Conservation (phyloP, 2,113 vertebrate species). For the Ageneiosus marmoratus region DNA sequence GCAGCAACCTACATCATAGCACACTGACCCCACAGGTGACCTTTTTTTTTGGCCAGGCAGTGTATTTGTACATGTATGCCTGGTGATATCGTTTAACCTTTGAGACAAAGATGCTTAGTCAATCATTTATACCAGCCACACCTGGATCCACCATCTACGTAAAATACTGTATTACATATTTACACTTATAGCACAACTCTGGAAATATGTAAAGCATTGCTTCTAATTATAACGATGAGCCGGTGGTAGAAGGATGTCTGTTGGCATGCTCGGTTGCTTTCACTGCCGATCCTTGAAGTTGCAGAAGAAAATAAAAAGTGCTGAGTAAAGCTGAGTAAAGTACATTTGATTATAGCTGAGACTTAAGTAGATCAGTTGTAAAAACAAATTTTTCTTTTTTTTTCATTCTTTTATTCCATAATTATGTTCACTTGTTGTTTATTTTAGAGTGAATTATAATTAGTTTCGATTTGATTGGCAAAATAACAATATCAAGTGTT, state of each 20-base stretch:
- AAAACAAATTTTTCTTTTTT: not conserved
- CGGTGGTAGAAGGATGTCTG: constrained; percentile 5
- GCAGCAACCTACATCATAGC: too few relatives aligned
- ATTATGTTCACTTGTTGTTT: constrained; percentile 9
- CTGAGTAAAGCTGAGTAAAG: constrained; percentile 16
- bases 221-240: not conserved
- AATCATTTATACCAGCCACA: not conserved
- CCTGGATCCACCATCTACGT: not conserved
- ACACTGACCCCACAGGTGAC: too few relatives aligned
- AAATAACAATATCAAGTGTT: not conserved
- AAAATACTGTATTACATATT: not conserved
- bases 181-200: not conserved
- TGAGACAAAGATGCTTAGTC: not conserved
- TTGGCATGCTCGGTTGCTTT: constrained; percentile 20
- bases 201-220: constrained; percentile 31
- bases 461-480: not conserved
- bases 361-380: not conserved
- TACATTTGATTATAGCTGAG: constrained; percentile 30
- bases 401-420: not conserved
- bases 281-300: not conserved
- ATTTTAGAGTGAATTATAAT: not conserved
- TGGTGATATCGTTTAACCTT: not conserved
- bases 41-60: too few relatives aligned
- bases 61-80: too few relatives aligned
- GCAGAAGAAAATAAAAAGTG: constrained; percentile 7